Conservation (phyloP, 2,113 vertebrate genomes). For the Salvelinus sp. region DNA sequence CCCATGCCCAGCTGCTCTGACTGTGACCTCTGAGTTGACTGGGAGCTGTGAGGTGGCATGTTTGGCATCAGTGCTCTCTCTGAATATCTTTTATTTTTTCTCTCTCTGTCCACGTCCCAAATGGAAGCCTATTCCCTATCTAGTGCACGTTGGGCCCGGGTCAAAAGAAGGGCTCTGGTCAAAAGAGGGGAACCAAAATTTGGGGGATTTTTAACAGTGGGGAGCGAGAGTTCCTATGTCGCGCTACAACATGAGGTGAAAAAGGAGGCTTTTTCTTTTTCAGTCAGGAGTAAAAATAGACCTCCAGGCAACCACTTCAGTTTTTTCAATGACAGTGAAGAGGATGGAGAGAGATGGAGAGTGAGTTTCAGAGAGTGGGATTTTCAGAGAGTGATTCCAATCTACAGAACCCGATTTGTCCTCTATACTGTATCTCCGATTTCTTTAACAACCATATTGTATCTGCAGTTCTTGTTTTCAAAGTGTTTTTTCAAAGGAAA, state of each 20-base stretch:
- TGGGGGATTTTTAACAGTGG: neutral
- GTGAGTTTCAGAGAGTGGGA: too few relatives aligned
- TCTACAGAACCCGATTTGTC: too few relatives aligned
- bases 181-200: too few relatives aligned
- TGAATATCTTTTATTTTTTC: too few relatives aligned
- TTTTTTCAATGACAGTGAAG: conserved; percentile 14
- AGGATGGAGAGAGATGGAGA: neutral
- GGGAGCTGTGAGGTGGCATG: conserved; percentile 27
- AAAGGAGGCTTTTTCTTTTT: neutral
- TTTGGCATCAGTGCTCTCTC: conserved; percentile 18
- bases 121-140: too few relatives aligned
- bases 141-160: too few relatives aligned
- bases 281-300: conserved; percentile 28
- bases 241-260: neutral
- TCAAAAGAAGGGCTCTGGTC: too few relatives aligned
- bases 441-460: neutral
- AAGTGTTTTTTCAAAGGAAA: neutral
- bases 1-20: conserved; percentile 71
- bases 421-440: neutral
- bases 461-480: neutral
- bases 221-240: conserved; percentile 7
- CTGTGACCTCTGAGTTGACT: conserved; percentile 63
- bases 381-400: neutral
- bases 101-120: too few relatives aligned
- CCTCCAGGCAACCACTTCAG: conserved; percentile 14